Percentiles rank a stretch among this genome's conserved stretches.
phyloP scores from a whole-genome alignment of 37 sponge, comb jelly and placozoan genomes.

The Cliona cf. orientalis region DNA sequence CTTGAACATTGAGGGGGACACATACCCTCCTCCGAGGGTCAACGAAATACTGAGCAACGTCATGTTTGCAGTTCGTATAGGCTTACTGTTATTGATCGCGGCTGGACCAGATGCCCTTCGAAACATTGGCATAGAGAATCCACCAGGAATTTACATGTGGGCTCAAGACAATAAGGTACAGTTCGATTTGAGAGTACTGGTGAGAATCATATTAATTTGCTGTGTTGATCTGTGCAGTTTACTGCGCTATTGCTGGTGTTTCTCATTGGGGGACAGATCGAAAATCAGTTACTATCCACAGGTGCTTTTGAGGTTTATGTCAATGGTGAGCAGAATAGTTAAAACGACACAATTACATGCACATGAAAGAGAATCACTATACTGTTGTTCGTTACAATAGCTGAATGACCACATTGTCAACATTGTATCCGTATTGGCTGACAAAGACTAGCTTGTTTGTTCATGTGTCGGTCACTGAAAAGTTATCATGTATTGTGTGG shows the following conservation, averaged over 20 bases:
- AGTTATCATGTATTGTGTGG: background rate
- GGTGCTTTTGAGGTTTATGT: constrained; percentile 93
- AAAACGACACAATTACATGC: background rate
- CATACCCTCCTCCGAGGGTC: constrained; percentile 81
- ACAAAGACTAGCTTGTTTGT: too few species aligned
- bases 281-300: constrained; percentile 79
- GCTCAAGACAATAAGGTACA: constrained; percentile 84
- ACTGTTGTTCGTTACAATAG: too few species aligned
- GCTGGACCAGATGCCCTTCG: constrained; percentile 59
- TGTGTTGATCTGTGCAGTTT: constrained; percentile 51
- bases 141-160: constrained; percentile 73
- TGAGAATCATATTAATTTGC: background rate
- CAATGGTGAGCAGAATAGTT: constrained; percentile 61
- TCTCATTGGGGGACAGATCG: constrained; percentile 81
- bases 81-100: constrained; percentile 33
- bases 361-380: too few species aligned
- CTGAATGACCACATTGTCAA: too few species aligned
- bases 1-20: constrained; percentile 71
- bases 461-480: background rate
- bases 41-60: constrained; percentile 48
- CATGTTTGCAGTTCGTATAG: constrained; percentile 59
- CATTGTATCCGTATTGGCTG: too few species aligned
- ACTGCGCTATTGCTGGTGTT: constrained; percentile 70
- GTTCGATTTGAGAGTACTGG: background rate
- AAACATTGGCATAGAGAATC: constrained; percentile 53